Conservation (phyloP, 2,888 invertebrate species). For the Machimus atricapillus region DNA sequence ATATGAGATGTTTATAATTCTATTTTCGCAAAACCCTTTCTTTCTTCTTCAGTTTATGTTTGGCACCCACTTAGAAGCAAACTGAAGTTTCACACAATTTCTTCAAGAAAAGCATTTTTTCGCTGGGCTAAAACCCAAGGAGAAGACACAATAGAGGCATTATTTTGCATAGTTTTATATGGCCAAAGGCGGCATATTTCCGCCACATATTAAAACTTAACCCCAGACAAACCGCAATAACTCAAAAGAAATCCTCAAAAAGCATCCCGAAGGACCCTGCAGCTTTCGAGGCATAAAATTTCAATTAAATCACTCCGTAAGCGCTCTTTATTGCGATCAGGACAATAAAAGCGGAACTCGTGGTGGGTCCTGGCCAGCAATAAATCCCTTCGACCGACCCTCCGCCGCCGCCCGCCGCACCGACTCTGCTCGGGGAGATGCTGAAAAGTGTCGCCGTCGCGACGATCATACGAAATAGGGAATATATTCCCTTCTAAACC, state of each 20-base stretch:
- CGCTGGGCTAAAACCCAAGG: neutral
- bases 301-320: neutral
- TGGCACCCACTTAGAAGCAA: neutral
- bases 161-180: neutral
- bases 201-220: neutral
- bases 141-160: neutral
- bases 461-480: neutral
- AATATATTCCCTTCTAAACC: neutral
- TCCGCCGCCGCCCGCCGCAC: neutral
- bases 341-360: neutral
- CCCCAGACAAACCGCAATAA: neutral
- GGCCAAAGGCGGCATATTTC: neutral
- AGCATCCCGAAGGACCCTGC: neutral
- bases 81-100: neutral
- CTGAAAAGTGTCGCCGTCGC: neutral
- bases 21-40: neutral
- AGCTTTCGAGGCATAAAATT: neutral
- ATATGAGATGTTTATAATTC: neutral
- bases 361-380: neutral
- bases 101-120: neutral
- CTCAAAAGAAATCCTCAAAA: neutral
- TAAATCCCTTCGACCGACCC: neutral
- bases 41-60: neutral
- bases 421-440: neutral
- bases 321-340: neutral